Base-by-base conservation (phyloP, 2,888 invertebrate genomes). In the Ischnura elegans region DNA sequence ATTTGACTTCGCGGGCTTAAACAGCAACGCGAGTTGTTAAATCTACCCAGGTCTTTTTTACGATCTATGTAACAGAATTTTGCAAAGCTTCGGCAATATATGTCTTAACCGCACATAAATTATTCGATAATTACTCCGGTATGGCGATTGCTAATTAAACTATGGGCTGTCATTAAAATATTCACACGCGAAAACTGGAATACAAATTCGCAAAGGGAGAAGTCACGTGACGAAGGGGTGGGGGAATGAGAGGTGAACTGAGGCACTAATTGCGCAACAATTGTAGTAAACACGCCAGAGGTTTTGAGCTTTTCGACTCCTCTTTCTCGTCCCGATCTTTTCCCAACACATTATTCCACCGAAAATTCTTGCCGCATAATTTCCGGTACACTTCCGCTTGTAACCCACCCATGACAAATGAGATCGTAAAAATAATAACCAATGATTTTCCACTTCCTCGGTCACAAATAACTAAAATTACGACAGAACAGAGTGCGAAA, bases 261-360 rank as follows among this genome's bases (percentile, higher is more conserved):
- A 61, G 21, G 61, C 61, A 36, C 16, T 90, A 61, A 90, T 90
- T 90, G 43, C 43, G 61, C 90, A 90, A 61, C 90, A 61, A 90
- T 61, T 43, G 61, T 90, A 45, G 13, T 29, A 29, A 5, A 6
- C n/a, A 6, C 76, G 36, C 76, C 76, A 36, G 76, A 76, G 36
- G 36, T 36, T 13, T 36, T 25, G 16, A 29, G 10, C 76, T 10
- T 36, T 13, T 36, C 10, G 16, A 29, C 1, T 36, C 76, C 76
- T 36, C 76, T 76, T 76, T 76, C 36, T 2, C 76, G 8, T 36
- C 36, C 61, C 10, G 36, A 76, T 76, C 76, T 76, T 76, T 76
- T 36, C 36, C 76, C 76, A 36, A 36, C 76, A 76, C n/a, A 19
- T 76, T 13, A 76, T 36, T 76, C 10, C 10, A 13, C 76, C 76